Conservation (phyloP, 1,140 invertebrate genomes). For the Papilio xuthus region DNA sequence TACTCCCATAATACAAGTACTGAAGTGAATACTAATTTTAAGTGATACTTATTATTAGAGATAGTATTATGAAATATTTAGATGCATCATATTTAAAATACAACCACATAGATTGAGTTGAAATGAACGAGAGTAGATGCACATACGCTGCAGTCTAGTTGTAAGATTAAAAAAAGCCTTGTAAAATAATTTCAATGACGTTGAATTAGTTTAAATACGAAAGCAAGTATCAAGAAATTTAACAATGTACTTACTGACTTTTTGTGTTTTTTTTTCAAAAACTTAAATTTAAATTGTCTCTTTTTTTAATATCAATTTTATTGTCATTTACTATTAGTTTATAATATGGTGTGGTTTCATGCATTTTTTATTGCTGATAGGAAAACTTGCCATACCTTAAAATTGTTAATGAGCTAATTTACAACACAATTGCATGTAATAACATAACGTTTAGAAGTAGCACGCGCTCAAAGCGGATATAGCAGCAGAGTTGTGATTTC, state of each 20-base stretch:
- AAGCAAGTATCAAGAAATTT: neutral
- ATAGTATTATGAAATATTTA: neutral
- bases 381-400: neutral
- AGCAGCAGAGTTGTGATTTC: conserved; percentile 42
- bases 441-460: conserved; percentile 39
- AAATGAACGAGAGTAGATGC: neutral
- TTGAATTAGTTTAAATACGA: neutral
- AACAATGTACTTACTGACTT: too few species aligned
- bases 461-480: conserved; percentile 42
- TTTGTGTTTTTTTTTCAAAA: neutral
- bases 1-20: neutral
- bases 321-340: too few species aligned
- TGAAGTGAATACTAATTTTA: neutral
- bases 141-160: neutral
- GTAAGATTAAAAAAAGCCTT: neutral
- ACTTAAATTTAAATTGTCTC: neutral
- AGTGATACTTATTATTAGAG: neutral
- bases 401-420: conserved; percentile 38
- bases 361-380: neutral
- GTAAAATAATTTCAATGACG: neutral
- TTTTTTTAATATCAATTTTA: too few species aligned
- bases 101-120: neutral
- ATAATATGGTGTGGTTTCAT: too few species aligned
- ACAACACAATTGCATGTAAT: conserved; percentile 34
- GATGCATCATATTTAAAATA: too few species aligned